Evolutionary conservation across 2,797 vertebrate genomes (phyloP).

Genomic region (Chloroceryle inda): DNA sequence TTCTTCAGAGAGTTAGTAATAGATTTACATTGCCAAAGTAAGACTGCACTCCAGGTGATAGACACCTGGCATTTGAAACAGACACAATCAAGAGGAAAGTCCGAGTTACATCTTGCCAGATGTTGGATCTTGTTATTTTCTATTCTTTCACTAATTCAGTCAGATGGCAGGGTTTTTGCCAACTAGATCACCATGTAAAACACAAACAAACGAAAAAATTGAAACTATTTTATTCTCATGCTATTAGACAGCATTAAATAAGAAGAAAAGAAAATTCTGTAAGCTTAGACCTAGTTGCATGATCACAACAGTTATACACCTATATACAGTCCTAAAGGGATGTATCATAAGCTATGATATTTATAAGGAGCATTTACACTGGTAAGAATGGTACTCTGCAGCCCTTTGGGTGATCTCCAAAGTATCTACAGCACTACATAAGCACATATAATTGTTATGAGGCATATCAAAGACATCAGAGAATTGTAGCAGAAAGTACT

Average conservation of each 20-base stretch:
- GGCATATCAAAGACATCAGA: not conserved
- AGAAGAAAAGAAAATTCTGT: not conserved
- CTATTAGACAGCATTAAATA: not conserved
- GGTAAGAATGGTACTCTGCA: not conserved
- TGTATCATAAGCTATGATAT: not conserved
- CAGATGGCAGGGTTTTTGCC: constrained; percentile 4
- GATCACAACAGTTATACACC: not conserved
- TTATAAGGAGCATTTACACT: not conserved
- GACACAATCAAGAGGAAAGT: constrained; percentile 53
- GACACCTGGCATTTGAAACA: constrained; percentile 70
- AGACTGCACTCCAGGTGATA: constrained; percentile 62
- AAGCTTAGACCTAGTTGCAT: not conserved
- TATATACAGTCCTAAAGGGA: not conserved
- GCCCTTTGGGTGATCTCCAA: not conserved
- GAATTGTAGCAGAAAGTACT: not conserved
- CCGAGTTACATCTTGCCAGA: constrained; percentile 58
- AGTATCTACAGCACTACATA: not conserved
- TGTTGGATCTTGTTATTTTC: constrained; percentile 47
- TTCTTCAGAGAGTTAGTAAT: constrained; percentile 76
- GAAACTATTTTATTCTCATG: not conserved
- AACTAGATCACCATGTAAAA: constrained; percentile 10
- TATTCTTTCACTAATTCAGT: constrained; percentile 22
- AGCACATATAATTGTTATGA: not conserved
- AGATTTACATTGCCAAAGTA: constrained; percentile 64
- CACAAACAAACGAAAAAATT: not conserved